Percentiles rank a stretch among this genome's conserved stretches.
phyloP scores from a whole-genome alignment of 2,888 invertebrate genomes.

The Acholoe squamosa region DNA sequence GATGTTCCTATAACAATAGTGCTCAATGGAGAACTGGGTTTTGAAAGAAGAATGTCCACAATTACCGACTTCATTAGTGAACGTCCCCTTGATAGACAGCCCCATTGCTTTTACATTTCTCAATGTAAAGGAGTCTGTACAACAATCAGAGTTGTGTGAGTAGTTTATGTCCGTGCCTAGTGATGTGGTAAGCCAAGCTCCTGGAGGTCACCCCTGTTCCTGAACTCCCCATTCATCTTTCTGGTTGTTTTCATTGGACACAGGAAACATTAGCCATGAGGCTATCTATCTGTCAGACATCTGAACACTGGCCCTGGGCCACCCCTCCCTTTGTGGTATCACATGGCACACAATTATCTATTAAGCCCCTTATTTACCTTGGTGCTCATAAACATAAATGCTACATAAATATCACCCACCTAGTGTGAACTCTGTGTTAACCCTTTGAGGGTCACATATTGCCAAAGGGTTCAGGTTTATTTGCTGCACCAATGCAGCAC shows the following conservation, averaged over 20 bases:
- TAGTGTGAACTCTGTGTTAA: not conserved
- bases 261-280: not conserved
- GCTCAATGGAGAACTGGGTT: too few species aligned
- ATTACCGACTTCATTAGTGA: too few species aligned
- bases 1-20: too few species aligned
- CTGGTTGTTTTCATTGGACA: constrained; percentile 21
- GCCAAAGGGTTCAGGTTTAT: too few species aligned
- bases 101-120: too few species aligned
- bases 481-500: too few species aligned
- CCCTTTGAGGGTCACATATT: too few species aligned
- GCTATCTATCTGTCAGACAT: constrained; percentile 3
- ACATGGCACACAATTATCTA: constrained; percentile 10
- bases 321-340: constrained; percentile 4
- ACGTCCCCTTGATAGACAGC: too few species aligned
- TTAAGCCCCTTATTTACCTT: constrained; percentile 13
- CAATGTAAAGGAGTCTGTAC: too few species aligned
- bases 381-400: not conserved
- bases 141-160: too few species aligned
- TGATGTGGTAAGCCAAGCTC: not conserved
- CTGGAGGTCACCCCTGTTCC: not conserved
- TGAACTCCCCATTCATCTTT: not conserved
- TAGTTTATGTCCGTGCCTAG: too few species aligned
- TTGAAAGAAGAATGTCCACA: too few species aligned
- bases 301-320: not conserved
- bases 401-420: not conserved